Percentiles rank a stretch among this genome's conserved stretches.
Evolutionary conservation across 2,113 vertebrate species (phyloP).

Genomic region (Chloebia gouldiae): DNA sequence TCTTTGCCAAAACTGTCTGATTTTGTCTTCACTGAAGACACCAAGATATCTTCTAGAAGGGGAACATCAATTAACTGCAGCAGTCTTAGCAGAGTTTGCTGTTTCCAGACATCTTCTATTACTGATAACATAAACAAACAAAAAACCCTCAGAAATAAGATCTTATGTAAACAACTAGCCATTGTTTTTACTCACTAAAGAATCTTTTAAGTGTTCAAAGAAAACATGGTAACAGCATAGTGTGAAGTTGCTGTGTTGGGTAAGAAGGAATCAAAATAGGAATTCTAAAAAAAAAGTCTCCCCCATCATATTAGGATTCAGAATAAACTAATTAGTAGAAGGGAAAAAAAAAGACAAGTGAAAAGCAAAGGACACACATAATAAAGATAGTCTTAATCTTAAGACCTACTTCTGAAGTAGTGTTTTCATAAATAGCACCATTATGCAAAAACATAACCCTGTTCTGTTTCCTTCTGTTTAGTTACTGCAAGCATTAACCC

Average conservation of each 20-base stretch:
- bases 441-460: neutral
- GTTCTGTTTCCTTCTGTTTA: neutral
- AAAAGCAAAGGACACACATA: neutral
- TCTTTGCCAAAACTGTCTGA: slow-evolving; percentile 56
- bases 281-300: neutral
- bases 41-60: slow-evolving; percentile 80
- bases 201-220: neutral
- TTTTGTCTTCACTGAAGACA: slow-evolving; percentile 70
- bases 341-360: neutral
- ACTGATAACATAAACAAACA: slow-evolving; percentile 55
- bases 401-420: neutral
- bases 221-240: neutral
- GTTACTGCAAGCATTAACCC: neutral
- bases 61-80: slow-evolving; percentile 84
- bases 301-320: neutral
- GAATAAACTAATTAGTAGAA: neutral
- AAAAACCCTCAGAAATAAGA: neutral
- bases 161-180: neutral
- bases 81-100: slow-evolving; percentile 81
- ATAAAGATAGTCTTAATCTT: neutral
- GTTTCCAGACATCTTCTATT: slow-evolving; percentile 83
- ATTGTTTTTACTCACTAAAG: neutral
- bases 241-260: neutral
- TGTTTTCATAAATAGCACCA: neutral
- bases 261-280: neutral